Percentiles rank a stretch among this genome's conserved stretches.
Evolutionary conservation across 2,797 vertebrate genomes (phyloP).

Genomic region (Melanotaenia boesemani): DNA sequence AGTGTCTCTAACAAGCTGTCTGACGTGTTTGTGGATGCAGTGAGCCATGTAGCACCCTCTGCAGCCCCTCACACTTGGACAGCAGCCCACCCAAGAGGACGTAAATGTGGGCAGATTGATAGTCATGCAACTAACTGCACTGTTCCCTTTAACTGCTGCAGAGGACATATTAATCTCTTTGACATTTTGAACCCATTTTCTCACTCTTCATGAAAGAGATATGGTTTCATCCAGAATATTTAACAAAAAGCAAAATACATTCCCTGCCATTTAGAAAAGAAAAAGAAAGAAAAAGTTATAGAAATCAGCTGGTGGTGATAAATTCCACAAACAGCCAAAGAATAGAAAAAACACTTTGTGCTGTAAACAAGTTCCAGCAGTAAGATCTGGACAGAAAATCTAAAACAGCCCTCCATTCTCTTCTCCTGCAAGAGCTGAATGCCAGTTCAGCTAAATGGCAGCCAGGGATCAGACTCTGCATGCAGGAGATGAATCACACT

Average conservation of each 20-base stretch:
- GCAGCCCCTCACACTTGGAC: conserved; percentile 40
- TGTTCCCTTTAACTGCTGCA: conserved; percentile 12
- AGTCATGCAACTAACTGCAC: conserved; percentile 21
- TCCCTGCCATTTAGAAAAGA: background rate
- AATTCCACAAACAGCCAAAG: conserved; percentile 52
- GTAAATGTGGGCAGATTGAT: conserved; percentile 2
- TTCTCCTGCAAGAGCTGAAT: conserved; percentile 41
- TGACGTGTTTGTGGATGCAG: conserved; percentile 27
- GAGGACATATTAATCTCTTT: background rate
- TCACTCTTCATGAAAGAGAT: background rate
- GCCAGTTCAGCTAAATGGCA: conserved; percentile 54
- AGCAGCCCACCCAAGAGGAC: conserved; percentile 23
- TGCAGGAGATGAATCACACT: conserved; percentile 38
- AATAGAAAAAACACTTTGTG: conserved; percentile 67
- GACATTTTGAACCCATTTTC: conserved; percentile 8
- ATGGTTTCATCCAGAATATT: background rate
- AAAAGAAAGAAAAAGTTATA: conserved; percentile 36
- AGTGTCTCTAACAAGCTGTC: conserved; percentile 35
- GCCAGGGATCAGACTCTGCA: conserved; percentile 61
- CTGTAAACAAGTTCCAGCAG: conserved; percentile 80
- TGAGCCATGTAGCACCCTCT: conserved; percentile 43
- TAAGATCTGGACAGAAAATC: conserved; percentile 72
- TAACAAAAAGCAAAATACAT: conserved; percentile 11
- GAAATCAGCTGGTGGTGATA: conserved; percentile 52
- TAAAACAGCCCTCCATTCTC: conserved; percentile 69